A percentile compares a stretch with the other conserved stretches of the same genome.
Evolutionary conservation across 2,797 vertebrate genomes (phyloP).

Genomic region (Tarsius wallacei): DNA sequence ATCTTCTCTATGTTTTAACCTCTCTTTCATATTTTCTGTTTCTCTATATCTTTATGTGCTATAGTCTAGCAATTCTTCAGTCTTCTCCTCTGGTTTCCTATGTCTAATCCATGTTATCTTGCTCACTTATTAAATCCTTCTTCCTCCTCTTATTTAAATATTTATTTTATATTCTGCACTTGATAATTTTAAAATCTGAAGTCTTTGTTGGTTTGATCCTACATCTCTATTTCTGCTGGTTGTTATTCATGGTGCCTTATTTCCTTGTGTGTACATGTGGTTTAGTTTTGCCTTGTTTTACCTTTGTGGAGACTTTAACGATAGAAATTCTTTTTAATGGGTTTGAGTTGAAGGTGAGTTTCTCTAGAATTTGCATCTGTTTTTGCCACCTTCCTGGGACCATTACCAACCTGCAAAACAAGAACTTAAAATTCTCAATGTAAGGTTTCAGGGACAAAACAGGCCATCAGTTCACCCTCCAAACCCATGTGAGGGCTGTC

Average conservation of each 20-base stretch:
- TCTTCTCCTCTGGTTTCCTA: not conserved
- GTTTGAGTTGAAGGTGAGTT: not conserved
- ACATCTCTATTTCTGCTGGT: not conserved
- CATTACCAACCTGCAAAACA: not conserved
- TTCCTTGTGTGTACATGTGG: not conserved
- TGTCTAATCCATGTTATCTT: not conserved
- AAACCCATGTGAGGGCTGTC: not conserved
- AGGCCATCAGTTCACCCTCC: not conserved
- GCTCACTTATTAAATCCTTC: not conserved
- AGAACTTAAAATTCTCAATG: not conserved
- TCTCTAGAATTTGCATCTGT: not conserved
- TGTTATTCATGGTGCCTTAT: not conserved
- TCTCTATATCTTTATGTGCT: not conserved
- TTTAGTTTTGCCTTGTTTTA: not conserved
- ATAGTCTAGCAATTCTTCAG: not conserved
- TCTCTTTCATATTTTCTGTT: not conserved
- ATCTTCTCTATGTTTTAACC: not conserved
- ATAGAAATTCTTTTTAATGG: slow-evolving; percentile 32
- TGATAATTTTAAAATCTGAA: not conserved
- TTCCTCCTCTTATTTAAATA: not conserved
- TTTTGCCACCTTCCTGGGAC: not conserved
- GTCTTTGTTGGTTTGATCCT: not conserved
- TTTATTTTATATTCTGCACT: not conserved
- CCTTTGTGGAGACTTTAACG: not conserved
- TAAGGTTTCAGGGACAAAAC: not conserved